Percentiles rank a stretch among this genome's conserved stretches.
phyloP scores from a whole-genome alignment of 2,888 invertebrate species.

The Brachyptera putata region DNA sequence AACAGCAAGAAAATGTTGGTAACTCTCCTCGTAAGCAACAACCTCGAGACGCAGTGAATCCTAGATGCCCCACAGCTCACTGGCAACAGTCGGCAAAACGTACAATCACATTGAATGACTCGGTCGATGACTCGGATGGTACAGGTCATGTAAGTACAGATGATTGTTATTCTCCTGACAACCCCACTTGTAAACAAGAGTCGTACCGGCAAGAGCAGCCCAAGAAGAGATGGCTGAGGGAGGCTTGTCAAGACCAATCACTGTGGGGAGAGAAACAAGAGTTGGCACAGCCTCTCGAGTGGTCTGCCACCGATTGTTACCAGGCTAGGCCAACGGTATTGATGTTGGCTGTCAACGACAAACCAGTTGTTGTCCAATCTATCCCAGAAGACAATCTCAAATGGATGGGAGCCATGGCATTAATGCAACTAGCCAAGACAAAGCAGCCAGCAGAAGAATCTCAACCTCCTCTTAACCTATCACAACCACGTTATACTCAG shows the following conservation, averaged over 20 bases:
- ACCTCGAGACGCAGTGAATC: not conserved
- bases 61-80: slow-evolving; percentile 6
- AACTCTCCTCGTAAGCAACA: slow-evolving; percentile 30
- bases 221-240: slow-evolving; percentile 58
- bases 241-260: slow-evolving; percentile 48
- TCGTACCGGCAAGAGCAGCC: slow-evolving; percentile 43
- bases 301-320: slow-evolving; percentile 45
- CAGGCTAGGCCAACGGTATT: slow-evolving; percentile 53
- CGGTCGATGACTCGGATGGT: not conserved
- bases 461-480: slow-evolving; percentile 24
- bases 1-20: slow-evolving; percentile 45
- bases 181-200: not conserved
- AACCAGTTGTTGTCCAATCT: not conserved
- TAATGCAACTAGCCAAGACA: slow-evolving; percentile 53
- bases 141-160: slow-evolving; percentile 8
- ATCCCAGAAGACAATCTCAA: slow-evolving; percentile 46
- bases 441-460: not conserved
- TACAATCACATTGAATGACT: slow-evolving; percentile 3
- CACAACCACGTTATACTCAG: slow-evolving; percentile 31
- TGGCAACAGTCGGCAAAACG: not conserved
- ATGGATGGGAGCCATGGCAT: slow-evolving; percentile 57
- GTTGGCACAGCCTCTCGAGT: slow-evolving; percentile 51
- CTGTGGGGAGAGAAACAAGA: slow-evolving; percentile 41
- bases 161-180: slow-evolving; percentile 20
- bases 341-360: slow-evolving; percentile 39